Conservation (phyloP, 2,797 vertebrate species). For the Chiropotes sagulatus region DNA sequence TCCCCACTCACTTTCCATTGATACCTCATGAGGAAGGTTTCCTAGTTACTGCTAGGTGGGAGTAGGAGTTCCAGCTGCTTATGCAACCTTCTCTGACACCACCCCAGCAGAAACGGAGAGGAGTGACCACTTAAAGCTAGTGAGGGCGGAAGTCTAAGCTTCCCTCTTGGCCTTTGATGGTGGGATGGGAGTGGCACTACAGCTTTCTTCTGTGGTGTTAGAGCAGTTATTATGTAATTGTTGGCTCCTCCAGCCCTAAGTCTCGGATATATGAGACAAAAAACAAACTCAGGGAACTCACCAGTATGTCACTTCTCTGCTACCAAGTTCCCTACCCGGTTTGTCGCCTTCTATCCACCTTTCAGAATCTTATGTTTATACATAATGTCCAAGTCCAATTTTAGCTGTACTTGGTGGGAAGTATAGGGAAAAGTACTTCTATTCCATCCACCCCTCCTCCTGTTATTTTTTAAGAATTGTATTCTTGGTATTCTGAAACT, state of each 20-base stretch:
- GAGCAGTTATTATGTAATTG: constrained; percentile 23
- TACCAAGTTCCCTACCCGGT: background rate
- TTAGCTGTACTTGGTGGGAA: constrained; percentile 28
- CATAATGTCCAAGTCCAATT: background rate
- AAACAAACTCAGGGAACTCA: background rate
- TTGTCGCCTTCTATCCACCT: background rate
- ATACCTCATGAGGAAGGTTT: background rate
- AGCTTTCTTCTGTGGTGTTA: constrained; percentile 42
- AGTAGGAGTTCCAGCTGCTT: background rate
- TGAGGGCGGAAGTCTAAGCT: constrained; percentile 10
- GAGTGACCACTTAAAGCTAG: background rate
- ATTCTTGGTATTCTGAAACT: constrained; percentile 38
- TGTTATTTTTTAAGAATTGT: background rate
- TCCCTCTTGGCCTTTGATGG: constrained; percentile 26
- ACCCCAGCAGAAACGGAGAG: background rate
- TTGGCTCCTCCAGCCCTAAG: background rate
- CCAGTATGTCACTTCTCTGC: background rate
- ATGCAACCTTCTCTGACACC: background rate
- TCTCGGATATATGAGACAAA: constrained; percentile 7
- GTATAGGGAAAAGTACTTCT: constrained; percentile 24
- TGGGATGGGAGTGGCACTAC: background rate
- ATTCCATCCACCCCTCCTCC: background rate
- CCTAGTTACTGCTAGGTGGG: background rate
- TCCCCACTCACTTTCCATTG: background rate
- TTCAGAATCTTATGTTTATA: constrained; percentile 20